phyloP scores from a whole-genome alignment of 1,140 invertebrate genomes.

The Saccostrea cuccullata region DNA sequence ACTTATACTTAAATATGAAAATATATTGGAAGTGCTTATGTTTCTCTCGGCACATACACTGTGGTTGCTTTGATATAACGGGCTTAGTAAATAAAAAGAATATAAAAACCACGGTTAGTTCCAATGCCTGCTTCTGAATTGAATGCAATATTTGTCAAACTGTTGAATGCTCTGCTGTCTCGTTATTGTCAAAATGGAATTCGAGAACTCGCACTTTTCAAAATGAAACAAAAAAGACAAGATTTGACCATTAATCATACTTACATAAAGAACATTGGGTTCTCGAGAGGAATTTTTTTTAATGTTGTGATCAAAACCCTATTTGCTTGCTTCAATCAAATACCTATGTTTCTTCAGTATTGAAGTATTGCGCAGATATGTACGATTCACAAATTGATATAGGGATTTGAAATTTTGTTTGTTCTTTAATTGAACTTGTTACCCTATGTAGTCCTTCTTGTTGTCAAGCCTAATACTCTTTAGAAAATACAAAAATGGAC shows the following conservation, averaged over 20 bases:
- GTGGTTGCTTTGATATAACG: neutral
- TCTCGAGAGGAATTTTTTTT: neutral
- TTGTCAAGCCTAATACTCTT: neutral
- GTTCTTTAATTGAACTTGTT: neutral
- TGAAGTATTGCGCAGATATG: too few relatives aligned
- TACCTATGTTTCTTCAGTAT: neutral
- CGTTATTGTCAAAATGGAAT: neutral
- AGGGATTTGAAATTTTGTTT: neutral
- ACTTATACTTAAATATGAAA: too few relatives aligned
- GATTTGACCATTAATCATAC: neutral
- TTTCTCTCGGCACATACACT: too few relatives aligned
- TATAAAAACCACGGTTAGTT: neutral
- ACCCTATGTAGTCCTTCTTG: neutral
- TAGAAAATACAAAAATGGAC: neutral
- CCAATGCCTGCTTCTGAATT: neutral
- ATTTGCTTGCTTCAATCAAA: neutral
- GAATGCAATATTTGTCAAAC: neutral
- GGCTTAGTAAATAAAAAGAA: neutral
- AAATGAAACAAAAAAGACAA: conserved; percentile 9
- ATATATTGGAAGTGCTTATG: too few relatives aligned
- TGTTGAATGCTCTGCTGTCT: neutral
- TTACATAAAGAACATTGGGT: neutral
- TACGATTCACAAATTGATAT: neutral
- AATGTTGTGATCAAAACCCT: neutral
- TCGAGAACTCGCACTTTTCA: conserved; percentile 15